phyloP scores from a whole-genome alignment of 1,140 invertebrate species.

The Ectropis grisescens region DNA sequence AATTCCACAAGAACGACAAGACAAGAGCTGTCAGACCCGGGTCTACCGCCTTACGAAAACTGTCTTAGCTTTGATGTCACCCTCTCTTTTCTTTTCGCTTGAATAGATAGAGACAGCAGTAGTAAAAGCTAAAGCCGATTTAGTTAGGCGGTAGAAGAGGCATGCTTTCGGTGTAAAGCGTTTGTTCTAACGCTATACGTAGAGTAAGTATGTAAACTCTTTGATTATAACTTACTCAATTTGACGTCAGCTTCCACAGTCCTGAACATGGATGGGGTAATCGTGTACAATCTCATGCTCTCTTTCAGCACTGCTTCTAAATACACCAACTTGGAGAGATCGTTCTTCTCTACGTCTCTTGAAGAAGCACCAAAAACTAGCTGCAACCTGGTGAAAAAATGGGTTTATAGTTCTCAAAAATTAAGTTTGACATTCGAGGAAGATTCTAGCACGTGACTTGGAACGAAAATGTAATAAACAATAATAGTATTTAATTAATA shows the following conservation, averaged over 20 bases:
- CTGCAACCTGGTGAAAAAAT: slow-evolving; percentile 7
- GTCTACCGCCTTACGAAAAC: no score
- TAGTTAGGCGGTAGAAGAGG: no score
- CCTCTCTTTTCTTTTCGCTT: no score
- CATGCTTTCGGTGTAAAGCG: no score
- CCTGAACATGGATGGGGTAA: slow-evolving; percentile 69
- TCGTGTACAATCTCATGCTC: slow-evolving; percentile 71
- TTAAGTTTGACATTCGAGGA: slow-evolving; percentile 20
- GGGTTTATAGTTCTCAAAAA: no score
- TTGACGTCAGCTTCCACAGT: slow-evolving; percentile 14
- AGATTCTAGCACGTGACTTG: not conserved
- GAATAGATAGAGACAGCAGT: no score
- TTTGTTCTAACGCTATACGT: no score
- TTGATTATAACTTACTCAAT: slow-evolving; percentile 16
- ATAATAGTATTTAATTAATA: not conserved
- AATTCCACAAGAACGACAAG: no score
- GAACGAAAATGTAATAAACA: not conserved
- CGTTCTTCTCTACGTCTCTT: slow-evolving; percentile 38
- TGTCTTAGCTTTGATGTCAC: no score
- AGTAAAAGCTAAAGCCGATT: no score
- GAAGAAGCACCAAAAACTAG: slow-evolving; percentile 7
- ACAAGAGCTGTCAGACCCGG: no score
- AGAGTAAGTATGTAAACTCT: no score
- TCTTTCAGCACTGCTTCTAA: slow-evolving; percentile 77
- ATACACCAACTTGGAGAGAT: slow-evolving; percentile 71